Evolutionary conservation across 2,797 vertebrate species (phyloP).

Genomic region (Perodicticus potto): DNA sequence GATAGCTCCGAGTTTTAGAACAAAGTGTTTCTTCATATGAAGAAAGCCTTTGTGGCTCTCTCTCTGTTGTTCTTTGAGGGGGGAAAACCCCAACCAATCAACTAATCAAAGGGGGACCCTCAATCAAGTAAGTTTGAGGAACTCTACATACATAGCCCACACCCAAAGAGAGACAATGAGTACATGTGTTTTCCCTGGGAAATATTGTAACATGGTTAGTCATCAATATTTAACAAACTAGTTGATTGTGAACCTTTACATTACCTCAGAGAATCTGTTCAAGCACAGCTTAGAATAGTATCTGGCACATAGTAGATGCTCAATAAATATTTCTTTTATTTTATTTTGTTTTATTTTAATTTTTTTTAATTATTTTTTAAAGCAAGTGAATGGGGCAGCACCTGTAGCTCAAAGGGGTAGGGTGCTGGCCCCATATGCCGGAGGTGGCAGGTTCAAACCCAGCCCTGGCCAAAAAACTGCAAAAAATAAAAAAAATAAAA

Average conservation of each 20-base stretch:
- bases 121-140: neutral
- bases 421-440: too few relatives aligned
- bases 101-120: neutral
- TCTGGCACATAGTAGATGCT: conserved; percentile 5
- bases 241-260: neutral
- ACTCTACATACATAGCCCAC: neutral
- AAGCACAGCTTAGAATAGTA: neutral
- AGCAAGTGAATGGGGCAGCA: neutral
- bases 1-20: conserved; percentile 30
- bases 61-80: neutral
- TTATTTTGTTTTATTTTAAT: too few relatives aligned
- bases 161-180: neutral
- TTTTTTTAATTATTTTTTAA: too few relatives aligned
- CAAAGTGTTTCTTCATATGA: neutral
- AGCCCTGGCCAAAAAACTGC: too few relatives aligned
- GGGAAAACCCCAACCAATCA: rapidly evolving
- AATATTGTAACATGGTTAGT: neutral
- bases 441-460: too few relatives aligned
- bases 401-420: too few relatives aligned
- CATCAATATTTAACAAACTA: conserved; percentile 13
- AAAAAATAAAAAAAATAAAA: neutral
- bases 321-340: conserved; percentile 39
- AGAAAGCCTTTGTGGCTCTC: neutral
- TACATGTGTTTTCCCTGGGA: neutral
- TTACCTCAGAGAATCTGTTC: neutral